Conservation (phyloP, 1,140 invertebrate species). For the Cherax quadricarinatus region DNA sequence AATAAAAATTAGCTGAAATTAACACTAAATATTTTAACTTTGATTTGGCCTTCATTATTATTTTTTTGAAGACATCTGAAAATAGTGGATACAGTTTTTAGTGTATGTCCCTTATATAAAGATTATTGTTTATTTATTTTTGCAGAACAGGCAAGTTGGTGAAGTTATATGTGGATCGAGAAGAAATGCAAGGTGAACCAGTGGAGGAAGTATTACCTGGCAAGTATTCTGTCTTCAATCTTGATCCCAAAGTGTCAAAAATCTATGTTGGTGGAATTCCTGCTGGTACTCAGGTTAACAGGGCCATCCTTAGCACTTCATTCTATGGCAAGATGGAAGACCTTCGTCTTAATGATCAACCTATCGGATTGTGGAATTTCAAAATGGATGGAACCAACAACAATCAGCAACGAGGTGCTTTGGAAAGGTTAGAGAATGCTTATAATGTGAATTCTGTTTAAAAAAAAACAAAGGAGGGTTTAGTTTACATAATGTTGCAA, state of each 20-base stretch:
- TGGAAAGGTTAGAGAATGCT: slow-evolving; percentile 81
- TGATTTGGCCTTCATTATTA: no score
- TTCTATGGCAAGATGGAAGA: slow-evolving; percentile 95
- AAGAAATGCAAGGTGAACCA: slow-evolving; percentile 81
- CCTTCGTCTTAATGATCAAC: slow-evolving; percentile 90
- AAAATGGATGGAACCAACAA: slow-evolving; percentile 83
- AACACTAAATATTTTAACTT: background rate
- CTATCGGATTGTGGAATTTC: slow-evolving; percentile 97
- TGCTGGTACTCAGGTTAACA: slow-evolving; percentile 71
- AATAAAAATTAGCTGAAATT: background rate
- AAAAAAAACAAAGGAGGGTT: no score
- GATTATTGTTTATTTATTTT: background rate
- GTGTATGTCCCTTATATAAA: background rate
- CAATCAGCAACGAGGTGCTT: slow-evolving; percentile 81
- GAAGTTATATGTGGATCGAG: slow-evolving; percentile 85
- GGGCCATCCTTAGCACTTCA: slow-evolving; percentile 82
- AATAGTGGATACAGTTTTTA: no score
- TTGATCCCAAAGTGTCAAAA: slow-evolving; percentile 82
- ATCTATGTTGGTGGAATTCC: slow-evolving; percentile 68
- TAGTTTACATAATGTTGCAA: no score
- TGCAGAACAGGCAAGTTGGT: slow-evolving; percentile 88
- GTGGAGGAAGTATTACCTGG: slow-evolving; percentile 83
- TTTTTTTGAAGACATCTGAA: no score
- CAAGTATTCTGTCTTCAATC: slow-evolving; percentile 87
- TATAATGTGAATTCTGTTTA: background rate